Conservation (phyloP, 1,140 invertebrate species). For the Aphelenchoides fujianensis region DNA sequence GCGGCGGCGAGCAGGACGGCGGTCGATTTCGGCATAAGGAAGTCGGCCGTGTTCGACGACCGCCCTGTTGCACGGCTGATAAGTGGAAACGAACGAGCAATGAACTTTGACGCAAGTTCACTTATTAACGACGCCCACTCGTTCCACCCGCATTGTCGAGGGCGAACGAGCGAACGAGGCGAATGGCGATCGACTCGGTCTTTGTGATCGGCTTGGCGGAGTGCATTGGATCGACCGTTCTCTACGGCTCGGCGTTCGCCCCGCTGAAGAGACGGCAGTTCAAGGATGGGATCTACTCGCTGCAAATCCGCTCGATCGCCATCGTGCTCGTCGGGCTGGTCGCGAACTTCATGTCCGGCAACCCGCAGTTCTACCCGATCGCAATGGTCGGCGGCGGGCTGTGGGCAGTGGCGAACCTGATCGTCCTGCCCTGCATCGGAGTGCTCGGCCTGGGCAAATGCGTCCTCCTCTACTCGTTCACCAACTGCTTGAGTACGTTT, state of each 20-base stretch:
- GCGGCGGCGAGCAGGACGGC: too few relatives aligned
- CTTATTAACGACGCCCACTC: too few relatives aligned
- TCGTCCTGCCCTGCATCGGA: conserved; percentile 12
- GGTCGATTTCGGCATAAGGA: too few relatives aligned
- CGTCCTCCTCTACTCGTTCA: conserved; percentile 4
- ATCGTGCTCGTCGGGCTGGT: neutral
- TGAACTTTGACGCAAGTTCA: too few relatives aligned
- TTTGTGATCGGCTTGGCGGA: neutral
- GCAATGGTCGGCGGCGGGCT: neutral
- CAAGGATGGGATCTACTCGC: conserved; percentile 8
- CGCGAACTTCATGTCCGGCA: neutral
- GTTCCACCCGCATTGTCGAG: too few relatives aligned
- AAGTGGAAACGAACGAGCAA: too few relatives aligned
- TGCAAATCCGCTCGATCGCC: conserved; percentile 12
- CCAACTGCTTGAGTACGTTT: neutral
- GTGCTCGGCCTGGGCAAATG: neutral
- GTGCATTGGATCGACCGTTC: neutral
- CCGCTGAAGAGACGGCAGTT: neutral
- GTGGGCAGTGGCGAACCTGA: conserved; percentile 8
- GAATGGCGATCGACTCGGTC: neutral
- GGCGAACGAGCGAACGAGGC: too few relatives aligned
- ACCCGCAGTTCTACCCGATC: conserved; percentile 7
- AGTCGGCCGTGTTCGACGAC: too few relatives aligned
- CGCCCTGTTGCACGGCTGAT: too few relatives aligned
- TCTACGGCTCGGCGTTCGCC: conserved; percentile 8